These are phyloP conservation scores for Dufourea novaeangliae DNA, from an alignment of 1,140 invertebrate species.

Conservation along the genomic window DNA sequence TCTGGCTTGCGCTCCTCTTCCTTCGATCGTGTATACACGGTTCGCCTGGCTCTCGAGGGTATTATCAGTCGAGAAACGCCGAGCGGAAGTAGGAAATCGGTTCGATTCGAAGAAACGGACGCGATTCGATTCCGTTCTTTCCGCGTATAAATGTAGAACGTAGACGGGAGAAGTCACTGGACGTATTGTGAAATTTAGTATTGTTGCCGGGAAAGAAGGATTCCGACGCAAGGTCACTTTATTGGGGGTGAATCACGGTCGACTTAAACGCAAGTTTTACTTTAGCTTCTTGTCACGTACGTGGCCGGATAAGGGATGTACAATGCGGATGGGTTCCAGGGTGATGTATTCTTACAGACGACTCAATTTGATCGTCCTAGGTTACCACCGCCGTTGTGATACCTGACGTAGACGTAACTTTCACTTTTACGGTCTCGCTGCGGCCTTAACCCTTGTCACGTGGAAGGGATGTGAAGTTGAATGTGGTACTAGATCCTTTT, in stretches of 20 bases:
- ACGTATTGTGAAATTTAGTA: background rate
- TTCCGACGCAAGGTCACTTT: background rate
- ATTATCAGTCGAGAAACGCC: background rate
- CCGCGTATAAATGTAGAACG: background rate
- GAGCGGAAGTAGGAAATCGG: too few relatives aligned
- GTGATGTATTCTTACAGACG: background rate
- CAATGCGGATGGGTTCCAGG: too few relatives aligned
- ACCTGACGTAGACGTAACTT: background rate
- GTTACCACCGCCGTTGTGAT: background rate
- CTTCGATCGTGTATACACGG: conserved; percentile 17
- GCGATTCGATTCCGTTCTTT: background rate
- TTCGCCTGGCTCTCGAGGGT: background rate
- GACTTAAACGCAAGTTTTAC: background rate
- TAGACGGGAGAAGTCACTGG: too few relatives aligned
- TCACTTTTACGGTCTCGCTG: background rate
- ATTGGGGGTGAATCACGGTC: background rate
- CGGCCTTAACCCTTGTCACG: background rate
- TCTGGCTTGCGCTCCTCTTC: background rate
- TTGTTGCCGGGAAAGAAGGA: background rate
- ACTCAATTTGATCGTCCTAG: background rate
- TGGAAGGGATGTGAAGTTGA: background rate
- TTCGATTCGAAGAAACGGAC: background rate
- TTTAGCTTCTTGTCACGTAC: background rate
- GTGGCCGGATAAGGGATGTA: background rate
- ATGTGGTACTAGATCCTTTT: too few relatives aligned